Percentiles rank a stretch among this genome's conserved stretches.
Evolutionary conservation across 1,140 invertebrate genomes (phyloP).

Genomic region (Drosophila parvula): DNA sequence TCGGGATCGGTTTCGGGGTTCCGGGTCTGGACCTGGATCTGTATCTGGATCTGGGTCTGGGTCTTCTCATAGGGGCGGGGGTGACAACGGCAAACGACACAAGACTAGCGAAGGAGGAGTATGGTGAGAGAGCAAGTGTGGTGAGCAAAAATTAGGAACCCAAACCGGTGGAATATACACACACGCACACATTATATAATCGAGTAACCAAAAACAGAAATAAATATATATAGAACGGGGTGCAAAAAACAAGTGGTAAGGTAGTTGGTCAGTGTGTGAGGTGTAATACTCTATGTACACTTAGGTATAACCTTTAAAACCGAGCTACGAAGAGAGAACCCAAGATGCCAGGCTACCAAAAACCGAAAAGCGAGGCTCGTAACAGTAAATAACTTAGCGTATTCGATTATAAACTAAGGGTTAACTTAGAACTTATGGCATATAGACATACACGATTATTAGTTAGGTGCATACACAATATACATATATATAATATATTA

Average conservation of each 20-base stretch:
- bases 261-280: conserved; percentile 19
- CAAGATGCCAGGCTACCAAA: conserved; percentile 52
- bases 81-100: conserved; percentile 67
- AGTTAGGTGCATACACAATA: conserved; percentile 42
- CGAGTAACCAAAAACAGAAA: conserved; percentile 36
- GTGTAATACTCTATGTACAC: conserved; percentile 32
- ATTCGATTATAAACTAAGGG: conserved; percentile 48
- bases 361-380: conserved; percentile 41
- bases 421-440: conserved; percentile 51
- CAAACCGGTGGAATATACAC: conserved; percentile 53
- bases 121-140: conserved; percentile 48
- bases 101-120: conserved; percentile 46
- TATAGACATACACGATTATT: conserved; percentile 35
- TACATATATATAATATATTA: not conserved
- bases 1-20: conserved; percentile 12
- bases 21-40: conserved; percentile 5
- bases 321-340: conserved; percentile 52
- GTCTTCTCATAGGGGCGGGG: conserved; percentile 4
- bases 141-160: conserved; percentile 42
- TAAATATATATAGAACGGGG: conserved; percentile 4
- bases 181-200: conserved; percentile 21
- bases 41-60: conserved; percentile 4
- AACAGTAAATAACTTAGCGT: conserved; percentile 50
- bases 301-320: conserved; percentile 26
- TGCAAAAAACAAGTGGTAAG: conserved; percentile 40